Percentiles rank a stretch among this genome's conserved stretches.
Evolutionary conservation across 2,113 vertebrate genomes (phyloP).

Genomic region (Jacana jacana): DNA sequence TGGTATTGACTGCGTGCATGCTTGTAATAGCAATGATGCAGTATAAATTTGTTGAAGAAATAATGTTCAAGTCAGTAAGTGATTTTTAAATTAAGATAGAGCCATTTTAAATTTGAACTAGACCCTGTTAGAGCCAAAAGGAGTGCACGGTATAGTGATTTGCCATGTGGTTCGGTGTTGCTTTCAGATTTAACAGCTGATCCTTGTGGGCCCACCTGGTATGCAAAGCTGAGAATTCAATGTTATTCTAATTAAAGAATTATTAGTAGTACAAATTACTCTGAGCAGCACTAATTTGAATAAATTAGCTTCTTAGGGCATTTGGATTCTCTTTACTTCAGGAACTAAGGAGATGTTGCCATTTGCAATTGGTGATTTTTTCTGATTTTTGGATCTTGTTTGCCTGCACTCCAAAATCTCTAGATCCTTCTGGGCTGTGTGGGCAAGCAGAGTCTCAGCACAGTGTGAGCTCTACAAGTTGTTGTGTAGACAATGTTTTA

Average conservation of each 20-base stretch:
- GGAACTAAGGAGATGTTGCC: background rate
- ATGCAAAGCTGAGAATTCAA: background rate
- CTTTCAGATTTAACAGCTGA: background rate
- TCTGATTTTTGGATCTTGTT: background rate
- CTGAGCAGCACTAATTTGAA: background rate
- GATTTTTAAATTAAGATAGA: background rate
- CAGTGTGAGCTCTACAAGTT: background rate
- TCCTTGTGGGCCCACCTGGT: background rate
- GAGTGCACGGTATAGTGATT: background rate
- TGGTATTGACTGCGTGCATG: background rate
- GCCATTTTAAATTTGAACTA: background rate
- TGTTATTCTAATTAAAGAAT: background rate
- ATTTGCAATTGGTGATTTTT: background rate
- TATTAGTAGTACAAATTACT: background rate
- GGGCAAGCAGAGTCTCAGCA: background rate
- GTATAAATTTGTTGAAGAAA: background rate
- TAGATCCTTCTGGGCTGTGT: background rate
- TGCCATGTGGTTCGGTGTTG: background rate
- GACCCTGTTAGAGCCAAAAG: background rate
- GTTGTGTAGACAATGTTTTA: background rate
- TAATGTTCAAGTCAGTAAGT: background rate
- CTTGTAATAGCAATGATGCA: background rate
- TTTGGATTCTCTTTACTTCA: background rate
- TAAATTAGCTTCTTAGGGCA: background rate
- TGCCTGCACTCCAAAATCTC: background rate